Base-by-base conservation (phyloP, 2,888 invertebrate species). In the Elysia crispata region DNA sequence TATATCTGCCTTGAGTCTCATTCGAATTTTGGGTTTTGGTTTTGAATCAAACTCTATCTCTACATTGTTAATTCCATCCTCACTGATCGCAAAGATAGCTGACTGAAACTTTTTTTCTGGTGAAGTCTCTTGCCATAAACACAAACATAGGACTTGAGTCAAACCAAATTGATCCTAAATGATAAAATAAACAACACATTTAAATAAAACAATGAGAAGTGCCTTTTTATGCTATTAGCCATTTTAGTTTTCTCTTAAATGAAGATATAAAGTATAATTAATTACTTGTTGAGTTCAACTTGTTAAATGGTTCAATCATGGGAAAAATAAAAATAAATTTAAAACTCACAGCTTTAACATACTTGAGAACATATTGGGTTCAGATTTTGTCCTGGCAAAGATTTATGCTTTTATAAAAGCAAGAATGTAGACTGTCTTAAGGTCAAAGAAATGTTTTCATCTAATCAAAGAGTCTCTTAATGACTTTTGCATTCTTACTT, bases 1-100 rank as follows among this genome's bases (percentile, higher is more conserved):
- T 33, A 79, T 79, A 31, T 73, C 73, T 50, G 78, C 78, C 28
- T 28, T 73, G 23, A 78, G 31, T 62, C 78, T 62, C n/a, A 78
- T 70, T 50, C 60, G 72, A 23, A 50, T 28, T 1, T 73, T 15
- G 50, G 31, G n/a, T n/a, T 64, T 73, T 15, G 54, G 0, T 5
- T 49, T 33, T 30, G 49, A 0, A 30, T 64, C 50, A 50, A 33
- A 57, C 28, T 0, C 30, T 41, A 72, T 30, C 25, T 50, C 49
- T 18, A 49, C 64, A 25, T 31, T 64, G 6, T 28, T 41, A 41
- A 78, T 54, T n/a, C 49, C 49, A 25, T 78, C 78, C 20, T 78
- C 78, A 23, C 3, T 78, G 11, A 78, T 33, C 0, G n/a, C 50
- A 31, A 64, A 78, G 20, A 62, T 15, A 11, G 60, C 50, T 30